A percentile compares a stretch with the other conserved stretches of the same genome.
Conservation (phyloP, 2,888 invertebrate genomes). For the Drosophila multiciliata region DNA sequence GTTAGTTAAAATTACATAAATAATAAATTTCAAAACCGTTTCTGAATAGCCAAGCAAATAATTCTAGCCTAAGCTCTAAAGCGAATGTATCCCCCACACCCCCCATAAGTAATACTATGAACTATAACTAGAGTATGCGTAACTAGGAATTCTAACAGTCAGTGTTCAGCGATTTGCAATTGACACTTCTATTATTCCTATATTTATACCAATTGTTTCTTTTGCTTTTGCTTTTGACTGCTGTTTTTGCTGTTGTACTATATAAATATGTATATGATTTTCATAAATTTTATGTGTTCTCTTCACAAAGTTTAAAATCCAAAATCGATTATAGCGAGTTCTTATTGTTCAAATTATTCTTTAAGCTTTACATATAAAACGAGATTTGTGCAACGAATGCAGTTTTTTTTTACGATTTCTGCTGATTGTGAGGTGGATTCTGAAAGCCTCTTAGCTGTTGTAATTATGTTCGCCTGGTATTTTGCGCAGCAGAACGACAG, state of each 20-base stretch:
- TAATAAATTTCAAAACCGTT: conserved; percentile 16
- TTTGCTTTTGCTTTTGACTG: conserved; percentile 26
- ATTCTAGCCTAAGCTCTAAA: conserved; percentile 15
- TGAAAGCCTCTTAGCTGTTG: neutral
- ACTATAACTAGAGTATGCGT: conserved; percentile 1
- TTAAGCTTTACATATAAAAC: conserved; percentile 36
- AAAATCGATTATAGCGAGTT: conserved; percentile 17
- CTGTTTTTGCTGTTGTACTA: conserved; percentile 41
- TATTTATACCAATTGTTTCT: conserved; percentile 28
- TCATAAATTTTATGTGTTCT: conserved; percentile 31
- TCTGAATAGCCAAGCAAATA: conserved; percentile 18
- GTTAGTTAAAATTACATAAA: conserved; percentile 38
- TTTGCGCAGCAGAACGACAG: neutral
- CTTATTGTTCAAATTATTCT: conserved; percentile 28
- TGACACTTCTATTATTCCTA: conserved; percentile 8
- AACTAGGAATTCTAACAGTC: conserved; percentile 9
- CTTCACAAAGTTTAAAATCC: conserved; percentile 21
- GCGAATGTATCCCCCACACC: neutral
- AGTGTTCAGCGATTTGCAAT: conserved; percentile 32
- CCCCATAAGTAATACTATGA: neutral
- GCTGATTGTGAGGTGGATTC: neutral
- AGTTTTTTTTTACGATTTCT: neutral
- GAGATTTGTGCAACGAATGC: conserved; percentile 31
- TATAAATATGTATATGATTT: conserved; percentile 14
- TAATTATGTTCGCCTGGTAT: neutral